These are phyloP conservation scores for Acanthurus tractus DNA, from an alignment of 2,797 vertebrate species.

Conservation along the genomic window DNA sequence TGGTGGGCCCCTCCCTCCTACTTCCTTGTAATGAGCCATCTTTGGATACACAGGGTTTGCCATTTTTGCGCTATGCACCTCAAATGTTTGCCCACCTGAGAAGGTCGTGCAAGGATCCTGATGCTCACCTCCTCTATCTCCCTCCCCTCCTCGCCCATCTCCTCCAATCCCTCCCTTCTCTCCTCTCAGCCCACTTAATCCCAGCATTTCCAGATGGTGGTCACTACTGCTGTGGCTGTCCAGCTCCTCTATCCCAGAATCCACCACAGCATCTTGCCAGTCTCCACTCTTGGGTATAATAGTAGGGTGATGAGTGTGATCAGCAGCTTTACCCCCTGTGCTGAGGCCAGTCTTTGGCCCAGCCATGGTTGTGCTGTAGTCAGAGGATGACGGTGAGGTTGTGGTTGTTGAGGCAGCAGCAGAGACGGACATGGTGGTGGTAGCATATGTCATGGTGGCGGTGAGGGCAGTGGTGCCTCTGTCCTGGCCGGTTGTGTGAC, in stretches of 20 bases:
- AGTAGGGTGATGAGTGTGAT: constrained; percentile 59
- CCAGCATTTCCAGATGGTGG: constrained; percentile 91
- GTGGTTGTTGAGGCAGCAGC: constrained; percentile 77
- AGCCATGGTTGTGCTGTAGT: constrained; percentile 68
- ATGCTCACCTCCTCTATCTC: constrained; percentile 83
- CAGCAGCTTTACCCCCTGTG: constrained; percentile 65
- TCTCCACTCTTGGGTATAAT: constrained; percentile 86
- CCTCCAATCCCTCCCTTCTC: constrained; percentile 68
- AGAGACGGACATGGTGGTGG: constrained; percentile 80
- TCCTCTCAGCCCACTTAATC: constrained; percentile 80
- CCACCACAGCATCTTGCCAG: constrained; percentile 87
- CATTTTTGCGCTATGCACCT: constrained; percentile 82
- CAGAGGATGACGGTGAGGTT: constrained; percentile 74
- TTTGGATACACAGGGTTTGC: constrained; percentile 82
- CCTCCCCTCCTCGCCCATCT: constrained; percentile 70
- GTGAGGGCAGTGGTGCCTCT: constrained; percentile 77
- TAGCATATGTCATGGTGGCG: constrained; percentile 83
- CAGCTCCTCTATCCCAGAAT: constrained; percentile 94
- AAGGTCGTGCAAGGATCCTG: constrained; percentile 89
- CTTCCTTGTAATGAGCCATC: constrained; percentile 78
- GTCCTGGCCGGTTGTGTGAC: constrained; percentile 73
- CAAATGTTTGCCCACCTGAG: constrained; percentile 88
- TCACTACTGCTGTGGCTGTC: constrained; percentile 95
- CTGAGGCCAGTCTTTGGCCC: constrained; percentile 67
- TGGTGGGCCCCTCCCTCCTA: constrained; percentile 67